These are phyloP conservation scores for Gryllus bimaculatus DNA, from an alignment of 1,140 invertebrate genomes.

Conservation along the genomic window DNA sequence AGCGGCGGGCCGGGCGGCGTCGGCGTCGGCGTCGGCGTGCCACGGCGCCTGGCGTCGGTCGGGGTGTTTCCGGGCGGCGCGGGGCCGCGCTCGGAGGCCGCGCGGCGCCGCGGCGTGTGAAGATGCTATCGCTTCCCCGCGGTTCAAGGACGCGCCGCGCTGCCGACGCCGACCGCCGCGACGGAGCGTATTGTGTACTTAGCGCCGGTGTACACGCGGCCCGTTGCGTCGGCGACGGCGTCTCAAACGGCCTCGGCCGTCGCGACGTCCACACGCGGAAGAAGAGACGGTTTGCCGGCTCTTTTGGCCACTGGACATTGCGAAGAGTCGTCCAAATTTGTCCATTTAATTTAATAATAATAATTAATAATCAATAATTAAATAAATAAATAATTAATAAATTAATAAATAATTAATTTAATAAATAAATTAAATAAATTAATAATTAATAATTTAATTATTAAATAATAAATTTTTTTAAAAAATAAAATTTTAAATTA, in stretches of 20 bases:
- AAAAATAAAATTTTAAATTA: no score
- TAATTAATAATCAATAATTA: no score
- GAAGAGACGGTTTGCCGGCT: no score
- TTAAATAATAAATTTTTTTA: no score
- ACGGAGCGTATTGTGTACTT: neutral
- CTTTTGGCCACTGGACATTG: no score
- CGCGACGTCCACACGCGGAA: neutral
- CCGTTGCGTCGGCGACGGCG: neutral
- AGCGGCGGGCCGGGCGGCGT: no score
- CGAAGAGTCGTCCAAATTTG: no score
- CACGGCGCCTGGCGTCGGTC: neutral
- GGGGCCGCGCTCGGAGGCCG: neutral
- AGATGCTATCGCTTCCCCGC: neutral
- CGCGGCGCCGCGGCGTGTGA: conserved; percentile 1
- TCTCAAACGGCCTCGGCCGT: neutral
- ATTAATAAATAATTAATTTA: no score
- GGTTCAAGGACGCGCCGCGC: conserved; percentile 1
- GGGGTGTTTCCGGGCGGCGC: neutral
- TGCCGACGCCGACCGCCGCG: neutral
- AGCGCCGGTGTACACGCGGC: neutral
- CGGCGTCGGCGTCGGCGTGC: neutral
- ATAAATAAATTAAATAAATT: no score
- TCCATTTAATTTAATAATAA: no score
- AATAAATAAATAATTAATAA: no score
- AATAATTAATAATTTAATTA: no score